Evolutionary conservation across 2,888 invertebrate genomes (phyloP), one percentile per base, ranked within the genome.

Genomic region (Orchesellides sinensis): DNA sequence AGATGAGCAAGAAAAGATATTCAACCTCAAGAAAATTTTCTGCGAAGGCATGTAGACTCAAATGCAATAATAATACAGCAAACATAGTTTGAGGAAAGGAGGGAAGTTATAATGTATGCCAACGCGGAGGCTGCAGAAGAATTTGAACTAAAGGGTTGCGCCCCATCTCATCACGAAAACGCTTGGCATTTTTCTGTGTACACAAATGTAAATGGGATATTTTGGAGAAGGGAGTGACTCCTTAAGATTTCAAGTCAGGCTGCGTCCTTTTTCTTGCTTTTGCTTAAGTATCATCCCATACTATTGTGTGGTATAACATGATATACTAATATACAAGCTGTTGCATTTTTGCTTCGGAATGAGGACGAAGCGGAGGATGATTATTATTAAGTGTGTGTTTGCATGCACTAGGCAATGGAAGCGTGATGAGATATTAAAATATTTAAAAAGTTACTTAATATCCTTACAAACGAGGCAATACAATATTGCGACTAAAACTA

Each of bases 201-300:
- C 32, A 35, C 14, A 61, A 40, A 63, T 63, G 63, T 40, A 63
- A 63, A 63, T 63, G 40, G 21, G 23, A 19, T 40, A 45, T 63
- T 35, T 35, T 45, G 21, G 63, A 35, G 35, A 45, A 63, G 63
- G 63, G 63, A 63, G 63, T 35, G 63, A 63, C 63, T 40, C 63
- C 63, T 63, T 63, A 63, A 63, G 63, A 63, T 63, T 63, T 63
- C 63, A 40, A 61, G 63, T 63, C 63, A 63, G 63, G 63, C 17
- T 21, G 8, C 35, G 40, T 63, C 25, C 25, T 35, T 40, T 63
- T 40, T 63, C 25, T 23, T 63, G 5, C 35, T 40, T 45, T 63
- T 63, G 45, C 63, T 21, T 14, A 23, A 54, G 21, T 23, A 21
- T n/a, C 25, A 8, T 56, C 27, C 56, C n/a, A 8, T 1, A 25